These are phyloP conservation scores for Xestia c-nigrum DNA, from an alignment of 2,888 invertebrate species.

Conservation along the genomic window DNA sequence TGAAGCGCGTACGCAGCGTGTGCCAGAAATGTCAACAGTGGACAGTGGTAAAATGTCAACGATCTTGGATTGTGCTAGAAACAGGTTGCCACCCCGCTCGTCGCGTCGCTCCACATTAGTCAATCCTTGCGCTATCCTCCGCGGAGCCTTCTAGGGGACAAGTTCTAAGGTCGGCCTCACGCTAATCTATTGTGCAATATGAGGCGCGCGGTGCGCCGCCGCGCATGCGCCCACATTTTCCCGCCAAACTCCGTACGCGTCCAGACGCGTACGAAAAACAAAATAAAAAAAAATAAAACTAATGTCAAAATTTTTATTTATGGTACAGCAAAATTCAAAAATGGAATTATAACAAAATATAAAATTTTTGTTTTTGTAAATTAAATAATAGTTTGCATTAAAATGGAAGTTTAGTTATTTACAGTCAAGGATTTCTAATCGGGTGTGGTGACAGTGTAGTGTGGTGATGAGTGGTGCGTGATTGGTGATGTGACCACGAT, in stretches of 20 bases:
- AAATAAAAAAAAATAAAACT: slow-evolving; percentile 62
- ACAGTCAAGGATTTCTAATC: not conserved
- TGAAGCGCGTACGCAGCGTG: slow-evolving; percentile 4
- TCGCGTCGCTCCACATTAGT: slow-evolving; percentile 33
- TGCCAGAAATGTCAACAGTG: slow-evolving; percentile 18
- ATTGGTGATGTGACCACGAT: slow-evolving; percentile 80
- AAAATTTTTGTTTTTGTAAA: slow-evolving; percentile 12
- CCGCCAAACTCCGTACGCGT: slow-evolving; percentile 84
- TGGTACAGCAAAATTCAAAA: slow-evolving; percentile 47
- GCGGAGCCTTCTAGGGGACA: slow-evolving; percentile 67
- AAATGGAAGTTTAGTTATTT: slow-evolving; percentile 36
- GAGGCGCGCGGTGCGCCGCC: slow-evolving; percentile 78
- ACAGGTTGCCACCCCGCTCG: slow-evolving; percentile 40
- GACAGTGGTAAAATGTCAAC: slow-evolving; percentile 28
- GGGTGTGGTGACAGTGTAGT: slow-evolving; percentile 66
- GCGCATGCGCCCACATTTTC: slow-evolving; percentile 86
- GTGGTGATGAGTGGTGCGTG: slow-evolving; percentile 72
- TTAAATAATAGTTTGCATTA: slow-evolving; percentile 30
- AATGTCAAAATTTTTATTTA: slow-evolving; percentile 50
- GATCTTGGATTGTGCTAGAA: slow-evolving; percentile 46
- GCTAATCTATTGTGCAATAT: slow-evolving; percentile 84
- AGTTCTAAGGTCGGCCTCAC: slow-evolving; percentile 75
- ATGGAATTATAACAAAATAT: slow-evolving; percentile 44
- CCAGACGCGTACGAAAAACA: slow-evolving; percentile 75
- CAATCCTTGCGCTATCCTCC: slow-evolving; percentile 58